Evolutionary conservation across 2,797 vertebrate species (phyloP).

Genomic region (Cyclura pinguis): DNA sequence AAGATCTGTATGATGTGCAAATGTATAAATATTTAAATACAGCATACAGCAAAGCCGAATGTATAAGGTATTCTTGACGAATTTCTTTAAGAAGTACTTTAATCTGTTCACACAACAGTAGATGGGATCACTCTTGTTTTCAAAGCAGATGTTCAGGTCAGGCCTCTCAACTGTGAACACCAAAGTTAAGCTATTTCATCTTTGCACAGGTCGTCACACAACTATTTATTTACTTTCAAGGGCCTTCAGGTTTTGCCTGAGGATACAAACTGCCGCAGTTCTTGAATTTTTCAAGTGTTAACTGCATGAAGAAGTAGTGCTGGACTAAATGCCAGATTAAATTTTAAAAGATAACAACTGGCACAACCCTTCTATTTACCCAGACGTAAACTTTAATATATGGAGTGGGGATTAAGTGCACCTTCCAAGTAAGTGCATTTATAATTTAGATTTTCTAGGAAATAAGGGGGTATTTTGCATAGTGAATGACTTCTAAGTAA

Average conservation of each 20-base stretch:
- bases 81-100: background rate
- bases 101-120: background rate
- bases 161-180: background rate
- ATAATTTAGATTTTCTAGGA: background rate
- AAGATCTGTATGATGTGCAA: background rate
- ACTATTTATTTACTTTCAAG: conserved; percentile 13
- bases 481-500: background rate
- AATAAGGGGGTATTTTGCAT: background rate
- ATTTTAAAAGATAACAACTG: background rate
- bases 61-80: background rate
- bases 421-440: background rate
- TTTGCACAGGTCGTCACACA: background rate
- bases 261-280: background rate
- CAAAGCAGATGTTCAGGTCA: background rate
- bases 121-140: background rate
- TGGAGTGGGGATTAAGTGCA: background rate
- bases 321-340: background rate
- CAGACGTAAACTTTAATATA: background rate
- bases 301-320: background rate
- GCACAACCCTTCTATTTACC: background rate
- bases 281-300: background rate
- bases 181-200: background rate
- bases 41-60: background rate
- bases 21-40: background rate
- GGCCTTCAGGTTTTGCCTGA: background rate